These are phyloP conservation scores for Hypomecis punctinalis DNA, from an alignment of 2,888 invertebrate genomes.

Conservation along the genomic window DNA sequence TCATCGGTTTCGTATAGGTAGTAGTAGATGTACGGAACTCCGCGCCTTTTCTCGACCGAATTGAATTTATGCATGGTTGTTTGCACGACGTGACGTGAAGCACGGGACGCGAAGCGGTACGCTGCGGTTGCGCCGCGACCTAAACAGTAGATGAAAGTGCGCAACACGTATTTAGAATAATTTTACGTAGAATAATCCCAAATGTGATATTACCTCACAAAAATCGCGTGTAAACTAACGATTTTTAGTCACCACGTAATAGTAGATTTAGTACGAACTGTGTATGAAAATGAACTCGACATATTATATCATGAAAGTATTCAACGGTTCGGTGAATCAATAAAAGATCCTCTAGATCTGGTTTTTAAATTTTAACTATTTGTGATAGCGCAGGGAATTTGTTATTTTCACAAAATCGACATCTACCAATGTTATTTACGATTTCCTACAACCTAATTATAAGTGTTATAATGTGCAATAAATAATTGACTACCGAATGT, in stretches of 20 bases:
- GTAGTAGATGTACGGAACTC: slow-evolving; percentile 54
- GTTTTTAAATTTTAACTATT: slow-evolving; percentile 43
- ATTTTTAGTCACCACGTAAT: slow-evolving; percentile 17
- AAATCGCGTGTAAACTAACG: slow-evolving; percentile 30
- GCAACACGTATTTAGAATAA: slow-evolving; percentile 64
- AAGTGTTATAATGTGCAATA: slow-evolving; percentile 83
- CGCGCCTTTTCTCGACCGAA: slow-evolving; percentile 57
- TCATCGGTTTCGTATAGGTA: slow-evolving; percentile 62
- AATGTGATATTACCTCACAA: slow-evolving; percentile 75
- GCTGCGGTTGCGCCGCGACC: slow-evolving; percentile 5
- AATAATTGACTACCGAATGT: slow-evolving; percentile 66
- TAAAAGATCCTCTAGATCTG: slow-evolving; percentile 46
- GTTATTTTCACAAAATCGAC: slow-evolving; percentile 58
- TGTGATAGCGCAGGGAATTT: slow-evolving; percentile 55
- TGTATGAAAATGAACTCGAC: slow-evolving; percentile 7
- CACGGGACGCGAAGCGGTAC: background rate
- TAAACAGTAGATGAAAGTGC: slow-evolving; percentile 21
- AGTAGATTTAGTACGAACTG: background rate
- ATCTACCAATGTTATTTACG: slow-evolving; percentile 64
- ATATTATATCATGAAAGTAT: slow-evolving; percentile 4
- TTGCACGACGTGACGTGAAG: slow-evolving; percentile 23
- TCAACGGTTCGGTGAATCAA: slow-evolving; percentile 7
- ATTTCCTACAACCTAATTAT: slow-evolving; percentile 70
- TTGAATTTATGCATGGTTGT: slow-evolving; percentile 42
- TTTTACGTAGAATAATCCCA: slow-evolving; percentile 63